Percentiles rank a stretch among this genome's conserved stretches.
Evolutionary conservation across 92 coral and sea anemone species (phyloP).

Genomic region (Porites evermanni): DNA sequence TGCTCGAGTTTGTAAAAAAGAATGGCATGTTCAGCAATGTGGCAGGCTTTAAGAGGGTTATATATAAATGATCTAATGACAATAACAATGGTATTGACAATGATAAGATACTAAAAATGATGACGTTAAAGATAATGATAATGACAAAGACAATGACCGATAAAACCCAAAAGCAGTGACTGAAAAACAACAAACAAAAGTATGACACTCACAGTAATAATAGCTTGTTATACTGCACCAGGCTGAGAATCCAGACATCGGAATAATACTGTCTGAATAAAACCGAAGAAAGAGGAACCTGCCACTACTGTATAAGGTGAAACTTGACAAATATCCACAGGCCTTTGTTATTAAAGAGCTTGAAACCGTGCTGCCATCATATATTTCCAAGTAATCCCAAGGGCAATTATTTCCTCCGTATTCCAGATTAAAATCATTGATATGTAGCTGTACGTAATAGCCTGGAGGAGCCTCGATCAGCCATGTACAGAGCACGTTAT

Average conservation of each 20-base stretch:
- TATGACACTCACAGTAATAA: no score
- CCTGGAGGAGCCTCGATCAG: slow-evolving; percentile 12
- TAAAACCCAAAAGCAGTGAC: no score
- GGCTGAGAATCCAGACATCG: slow-evolving; percentile 15
- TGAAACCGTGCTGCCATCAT: slow-evolving; percentile 6
- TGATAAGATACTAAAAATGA: no score
- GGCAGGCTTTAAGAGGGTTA: no score
- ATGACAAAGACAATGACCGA: no score
- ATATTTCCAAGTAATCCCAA: slow-evolving; percentile 7
- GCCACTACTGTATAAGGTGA: neutral
- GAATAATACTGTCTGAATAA: neutral
- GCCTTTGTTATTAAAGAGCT: neutral
- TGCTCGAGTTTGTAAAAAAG: no score
- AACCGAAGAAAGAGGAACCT: slow-evolving; percentile 17
- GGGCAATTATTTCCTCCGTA: neutral
- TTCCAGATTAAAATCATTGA: slow-evolving; percentile 17
- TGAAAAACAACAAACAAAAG: no score
- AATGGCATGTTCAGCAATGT: no score
- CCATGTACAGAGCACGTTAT: slow-evolving; percentile 21
- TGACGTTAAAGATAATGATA: no score
- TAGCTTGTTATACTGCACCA: neutral
- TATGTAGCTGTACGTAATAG: neutral
- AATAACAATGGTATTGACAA: no score
- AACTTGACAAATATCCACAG: neutral
- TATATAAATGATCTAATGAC: no score